Conservation (phyloP, 2,113 vertebrate genomes). For the Atlantisia rogersi region DNA sequence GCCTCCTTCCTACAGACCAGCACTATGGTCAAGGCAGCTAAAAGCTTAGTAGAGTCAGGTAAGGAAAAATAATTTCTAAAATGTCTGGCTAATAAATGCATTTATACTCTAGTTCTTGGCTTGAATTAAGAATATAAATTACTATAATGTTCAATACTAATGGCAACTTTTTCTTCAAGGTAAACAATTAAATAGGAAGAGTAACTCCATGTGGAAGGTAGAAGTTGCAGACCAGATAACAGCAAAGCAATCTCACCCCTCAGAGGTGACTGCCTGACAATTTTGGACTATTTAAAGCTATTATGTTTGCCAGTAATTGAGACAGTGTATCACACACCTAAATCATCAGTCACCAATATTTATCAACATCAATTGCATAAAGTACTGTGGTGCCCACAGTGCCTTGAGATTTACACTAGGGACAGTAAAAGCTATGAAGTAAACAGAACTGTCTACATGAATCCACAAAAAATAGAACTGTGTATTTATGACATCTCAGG, state of each 20-base stretch:
- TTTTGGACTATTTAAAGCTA: background rate
- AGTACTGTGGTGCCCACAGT: background rate
- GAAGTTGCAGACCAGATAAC: background rate
- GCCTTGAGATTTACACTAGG: background rate
- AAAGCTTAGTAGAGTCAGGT: background rate
- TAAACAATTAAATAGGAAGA: background rate
- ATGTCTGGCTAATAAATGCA: background rate
- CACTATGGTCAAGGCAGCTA: background rate
- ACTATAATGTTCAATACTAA: background rate
- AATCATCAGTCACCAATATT: background rate
- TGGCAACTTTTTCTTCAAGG: background rate
- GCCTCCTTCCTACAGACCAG: background rate
- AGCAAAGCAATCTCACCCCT: background rate
- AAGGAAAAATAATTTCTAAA: background rate
- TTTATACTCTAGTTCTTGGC: background rate
- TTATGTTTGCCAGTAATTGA: background rate
- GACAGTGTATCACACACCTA: background rate
- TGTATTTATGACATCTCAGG: background rate
- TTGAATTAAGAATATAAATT: constrained; percentile 22
- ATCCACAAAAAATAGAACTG: background rate
- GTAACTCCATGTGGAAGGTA: background rate
- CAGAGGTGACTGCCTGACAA: background rate
- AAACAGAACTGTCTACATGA: background rate
- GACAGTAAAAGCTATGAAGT: background rate
- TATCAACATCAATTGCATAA: background rate